These are phyloP conservation scores for Cryptophagus acutangulus DNA, from an alignment of 2,888 invertebrate genomes.

Conservation along the genomic window DNA sequence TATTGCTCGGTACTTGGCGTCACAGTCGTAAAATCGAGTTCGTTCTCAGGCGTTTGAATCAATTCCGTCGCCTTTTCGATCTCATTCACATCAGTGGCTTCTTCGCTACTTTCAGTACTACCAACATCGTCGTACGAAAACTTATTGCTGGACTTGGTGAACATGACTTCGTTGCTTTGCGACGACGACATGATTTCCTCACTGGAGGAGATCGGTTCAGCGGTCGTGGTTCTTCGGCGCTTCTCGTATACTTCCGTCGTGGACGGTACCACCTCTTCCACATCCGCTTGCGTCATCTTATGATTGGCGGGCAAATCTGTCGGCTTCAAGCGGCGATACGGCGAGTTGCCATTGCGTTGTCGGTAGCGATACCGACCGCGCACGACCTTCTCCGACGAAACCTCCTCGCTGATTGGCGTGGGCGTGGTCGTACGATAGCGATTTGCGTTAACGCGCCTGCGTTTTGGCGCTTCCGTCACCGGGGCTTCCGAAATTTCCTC, in stretches of 20 bases:
- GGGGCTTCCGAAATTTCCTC: slow-evolving; percentile 25
- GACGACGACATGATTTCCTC: no score
- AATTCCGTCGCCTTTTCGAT: slow-evolving; percentile 8
- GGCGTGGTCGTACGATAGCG: slow-evolving; percentile 19
- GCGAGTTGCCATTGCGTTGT: slow-evolving; percentile 19
- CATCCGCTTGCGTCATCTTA: slow-evolving; percentile 10
- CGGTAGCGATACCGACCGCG: slow-evolving; percentile 20
- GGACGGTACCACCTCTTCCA: not conserved
- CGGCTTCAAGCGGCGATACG: slow-evolving; percentile 16
- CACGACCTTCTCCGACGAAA: slow-evolving; percentile 12
- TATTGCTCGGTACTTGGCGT: slow-evolving; percentile 11
- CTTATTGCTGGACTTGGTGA: slow-evolving; percentile 6
- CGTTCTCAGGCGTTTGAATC: slow-evolving; percentile 37
- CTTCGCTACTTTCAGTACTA: slow-evolving; percentile 11
- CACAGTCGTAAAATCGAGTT: slow-evolving; percentile 37
- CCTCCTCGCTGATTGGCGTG: slow-evolving; percentile 13
- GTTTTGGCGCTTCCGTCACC: slow-evolving; percentile 29
- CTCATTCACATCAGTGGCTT: slow-evolving; percentile 8
- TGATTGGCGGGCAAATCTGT: slow-evolving; percentile 21
- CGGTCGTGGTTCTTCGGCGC: not conserved
- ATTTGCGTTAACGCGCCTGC: slow-evolving; percentile 27
- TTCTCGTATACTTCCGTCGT: not conserved
- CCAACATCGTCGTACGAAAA: slow-evolving; percentile 10
- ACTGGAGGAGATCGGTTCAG: not conserved
- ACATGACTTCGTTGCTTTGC: slow-evolving; percentile 9